Conservation (phyloP, 1,140 invertebrate species). For the Conopomorpha cramerella region DNA sequence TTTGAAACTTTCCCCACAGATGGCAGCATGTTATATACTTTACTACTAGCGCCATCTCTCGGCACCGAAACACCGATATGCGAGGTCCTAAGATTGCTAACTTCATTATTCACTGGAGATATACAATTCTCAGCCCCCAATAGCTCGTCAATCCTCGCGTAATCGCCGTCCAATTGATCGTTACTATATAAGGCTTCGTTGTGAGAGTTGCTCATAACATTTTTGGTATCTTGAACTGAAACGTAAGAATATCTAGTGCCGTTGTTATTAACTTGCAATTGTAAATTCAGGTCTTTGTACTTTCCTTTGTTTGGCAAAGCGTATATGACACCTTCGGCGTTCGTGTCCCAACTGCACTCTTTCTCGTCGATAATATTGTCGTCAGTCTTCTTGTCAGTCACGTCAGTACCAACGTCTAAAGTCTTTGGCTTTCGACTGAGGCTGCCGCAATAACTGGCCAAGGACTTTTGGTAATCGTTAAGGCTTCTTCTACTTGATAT, state of each 20-base stretch:
- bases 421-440: slow-evolving; percentile 16
- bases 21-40: slow-evolving; percentile 41
- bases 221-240: slow-evolving; percentile 45
- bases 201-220: slow-evolving; percentile 48
- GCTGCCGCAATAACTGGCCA: slow-evolving; percentile 31
- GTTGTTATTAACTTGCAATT: slow-evolving; percentile 54
- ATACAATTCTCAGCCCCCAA: slow-evolving; percentile 47
- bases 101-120: slow-evolving; percentile 27
- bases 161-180: slow-evolving; percentile 43
- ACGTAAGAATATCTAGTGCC: slow-evolving; percentile 53
- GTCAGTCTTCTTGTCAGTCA: slow-evolving; percentile 22
- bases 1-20: slow-evolving; percentile 42
- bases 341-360: slow-evolving; percentile 52
- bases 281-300: slow-evolving; percentile 54
- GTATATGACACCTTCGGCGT: slow-evolving; percentile 56
- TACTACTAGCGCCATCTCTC: slow-evolving; percentile 18
- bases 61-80: slow-evolving; percentile 26
- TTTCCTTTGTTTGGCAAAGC: slow-evolving; percentile 56
- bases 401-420: slow-evolving; percentile 8
- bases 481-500: slow-evolving; percentile 63
- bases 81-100: slow-evolving; percentile 42
- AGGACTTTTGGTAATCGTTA: slow-evolving; percentile 62
- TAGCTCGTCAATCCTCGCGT: slow-evolving; percentile 46
- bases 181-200: slow-evolving; percentile 47
- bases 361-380: slow-evolving; percentile 30